Evolutionary conservation across 2,113 vertebrate genomes (phyloP).

Genomic region (Tor tambroides): DNA sequence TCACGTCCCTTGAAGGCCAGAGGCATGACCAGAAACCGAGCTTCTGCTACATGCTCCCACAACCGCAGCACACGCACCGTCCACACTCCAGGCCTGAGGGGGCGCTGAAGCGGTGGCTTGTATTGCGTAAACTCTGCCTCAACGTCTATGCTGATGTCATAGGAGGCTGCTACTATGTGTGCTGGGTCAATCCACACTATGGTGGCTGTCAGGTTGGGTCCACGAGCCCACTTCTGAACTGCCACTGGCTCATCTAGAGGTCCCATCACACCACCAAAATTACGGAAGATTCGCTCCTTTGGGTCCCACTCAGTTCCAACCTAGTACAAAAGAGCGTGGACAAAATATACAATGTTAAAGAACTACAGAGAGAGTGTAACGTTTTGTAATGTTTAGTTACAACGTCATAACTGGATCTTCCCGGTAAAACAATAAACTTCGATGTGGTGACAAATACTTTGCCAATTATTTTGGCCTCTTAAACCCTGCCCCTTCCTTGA

Average conservation of each 20-base stretch:
- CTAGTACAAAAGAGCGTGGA: conserved; percentile 67
- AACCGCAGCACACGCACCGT: conserved; percentile 86
- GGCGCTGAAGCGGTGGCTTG: conserved; percentile 89
- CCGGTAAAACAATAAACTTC: no score
- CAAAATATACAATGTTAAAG: neutral
- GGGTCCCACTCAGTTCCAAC: conserved; percentile 97
- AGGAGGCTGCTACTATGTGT: conserved; percentile 87
- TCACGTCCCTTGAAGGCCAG: conserved; percentile 88
- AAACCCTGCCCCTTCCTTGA: no score
- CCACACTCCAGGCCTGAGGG: conserved; percentile 91
- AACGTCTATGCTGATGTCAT: conserved; percentile 88
- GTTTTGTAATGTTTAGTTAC: no score
- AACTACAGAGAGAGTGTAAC: no score
- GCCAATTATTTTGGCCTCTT: no score
- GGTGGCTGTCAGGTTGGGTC: conserved; percentile 92
- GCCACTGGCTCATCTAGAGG: conserved; percentile 90
- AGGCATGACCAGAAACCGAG: conserved; percentile 89
- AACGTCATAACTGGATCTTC: no score
- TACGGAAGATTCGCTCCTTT: conserved; percentile 97
- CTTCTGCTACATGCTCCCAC: conserved; percentile 89
- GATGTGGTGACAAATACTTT: no score
- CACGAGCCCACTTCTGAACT: conserved; percentile 93
- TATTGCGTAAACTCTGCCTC: conserved; percentile 95
- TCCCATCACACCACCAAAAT: conserved; percentile 92
- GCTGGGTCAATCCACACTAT: conserved; percentile 96